Base-by-base conservation (phyloP, 2,888 invertebrate genomes). In the Dione juno region DNA sequence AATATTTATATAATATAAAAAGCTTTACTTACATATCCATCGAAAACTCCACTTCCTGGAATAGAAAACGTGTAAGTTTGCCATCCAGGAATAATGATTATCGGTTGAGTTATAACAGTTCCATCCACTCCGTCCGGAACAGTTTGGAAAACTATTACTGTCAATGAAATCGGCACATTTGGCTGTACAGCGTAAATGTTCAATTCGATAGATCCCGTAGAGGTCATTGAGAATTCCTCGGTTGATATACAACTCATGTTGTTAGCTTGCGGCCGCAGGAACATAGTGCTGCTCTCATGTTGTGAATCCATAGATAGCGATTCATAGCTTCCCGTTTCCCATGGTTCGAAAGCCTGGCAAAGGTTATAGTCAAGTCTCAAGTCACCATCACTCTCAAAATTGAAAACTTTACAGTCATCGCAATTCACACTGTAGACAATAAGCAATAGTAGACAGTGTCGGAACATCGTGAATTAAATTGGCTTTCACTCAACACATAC, bases 381-480 rank as follows among this genome's bases (percentile, higher is more conserved):
- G 9, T 64, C 64, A 52, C 35, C 19, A 40, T 37, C 16, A 48
- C 35, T 48, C 9, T 64, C 64, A 40, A 64, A 64, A 35, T 64
- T 64, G 50, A 50, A 64, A n/a, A 64, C 50, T 19, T 19, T 37
- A 37, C 64, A 64, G 16, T 16, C 13, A 0, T 64, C 50, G 16
- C 64, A 50, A 40, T 11, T 19, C 16, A 50, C 52, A 19, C 16
- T 50, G 9, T 35, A 19, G 5, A 48, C 10, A 7, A 64, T 1
- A 8, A 73, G 16, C 54, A 74, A 53, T 7, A 72, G 41, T 19
- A 72, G 58, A 72, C 48, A 71, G 37, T 64, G 40, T 19, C 68
- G 63, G 9, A 68, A 58, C 71, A 73, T 73, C 8, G 37, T 53
- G 16, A 45, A 19, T 3, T 13, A 8, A 35, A 63, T 11, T 21